Evolutionary conservation across 1,140 invertebrate genomes (phyloP), one percentile per base, ranked within the genome.

Genomic region (Bombus confusus): DNA sequence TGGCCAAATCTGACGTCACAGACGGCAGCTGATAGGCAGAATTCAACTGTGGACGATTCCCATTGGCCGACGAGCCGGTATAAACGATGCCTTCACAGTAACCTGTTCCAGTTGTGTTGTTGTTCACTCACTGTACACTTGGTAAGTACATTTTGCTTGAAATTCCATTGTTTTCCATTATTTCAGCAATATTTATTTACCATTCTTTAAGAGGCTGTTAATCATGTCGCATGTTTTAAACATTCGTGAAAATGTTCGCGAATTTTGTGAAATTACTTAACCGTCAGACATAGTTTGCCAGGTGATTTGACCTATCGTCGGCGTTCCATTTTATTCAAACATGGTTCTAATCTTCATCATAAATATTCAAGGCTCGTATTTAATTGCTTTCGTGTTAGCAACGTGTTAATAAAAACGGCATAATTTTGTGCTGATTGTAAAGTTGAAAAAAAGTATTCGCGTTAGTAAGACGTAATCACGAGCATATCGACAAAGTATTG

Each of bases 81-180:
- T 93, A 93, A 93, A 91, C 89, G 84, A 47, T 87, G 85, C 90
- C 90, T 80, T 89, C 87, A 62, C 87, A 72, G 75, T 81, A 85
- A 87, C 80, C 84, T 78, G 85, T 90, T 92, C 88, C 92, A 93
- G 93, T 93, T 92, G 92, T 93, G 91, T 93, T 91, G 90, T 93
- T 93, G 88, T 87, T 83, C 87, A 92, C 88, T 86, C 87, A 91
- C 92, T 90, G 92, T 89, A 92, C 86, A 93, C 92, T 93, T 93
- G 93, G 93, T 93, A 92, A 93, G 93, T 93, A 82, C 39, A 25
- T 37, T 62, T 37, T 25, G 0, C 0, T 64, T 41, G 0, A 5
- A 31, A 62, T 34, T 3, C 8, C 8, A 59, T 75, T 72, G n/a
- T 73, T 74, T 81, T 78, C 9, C 4, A 59, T 79, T 71, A 31